Evolutionary conservation across 1,140 invertebrate genomes (phyloP).

Genomic region (Ooceraea biroi): DNA sequence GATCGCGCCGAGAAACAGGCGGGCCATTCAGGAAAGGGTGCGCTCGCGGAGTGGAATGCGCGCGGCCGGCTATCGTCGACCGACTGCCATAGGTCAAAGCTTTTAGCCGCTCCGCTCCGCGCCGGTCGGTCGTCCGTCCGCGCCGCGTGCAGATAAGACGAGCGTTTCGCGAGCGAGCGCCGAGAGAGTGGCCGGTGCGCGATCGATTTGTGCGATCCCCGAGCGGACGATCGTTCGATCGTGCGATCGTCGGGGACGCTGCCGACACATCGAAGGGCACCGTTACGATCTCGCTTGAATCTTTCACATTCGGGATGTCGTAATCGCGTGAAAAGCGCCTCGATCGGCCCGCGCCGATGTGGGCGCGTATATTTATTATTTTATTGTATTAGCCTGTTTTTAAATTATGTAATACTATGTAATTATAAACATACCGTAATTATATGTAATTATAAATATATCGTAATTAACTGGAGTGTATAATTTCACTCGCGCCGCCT

Average conservation of each 20-base stretch:
- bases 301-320: not conserved
- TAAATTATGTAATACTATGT: no score
- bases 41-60: constrained; percentile 80
- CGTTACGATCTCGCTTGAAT: constrained; percentile 6
- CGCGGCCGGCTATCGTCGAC: constrained; percentile 79
- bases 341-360: no score
- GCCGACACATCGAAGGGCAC: not conserved
- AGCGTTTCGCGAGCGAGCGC: constrained; percentile 76
- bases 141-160: constrained; percentile 73
- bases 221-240: not conserved
- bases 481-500: no score
- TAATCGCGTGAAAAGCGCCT: constrained; percentile 6
- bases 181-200: constrained; percentile 40
- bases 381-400: no score
- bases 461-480: no score
- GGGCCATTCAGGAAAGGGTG: constrained; percentile 80
- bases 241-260: not conserved
- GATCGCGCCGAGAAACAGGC: constrained; percentile 78
- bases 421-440: no score
- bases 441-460: no score
- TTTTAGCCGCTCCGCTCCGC: constrained; percentile 77
- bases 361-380: no score
- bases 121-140: constrained; percentile 7
- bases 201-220: not conserved
- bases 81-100: constrained; percentile 85